Percentiles rank a stretch among this genome's conserved stretches.
Evolutionary conservation across 2,888 invertebrate genomes (phyloP).

Genomic region (Exephanes ischioxanthus): DNA sequence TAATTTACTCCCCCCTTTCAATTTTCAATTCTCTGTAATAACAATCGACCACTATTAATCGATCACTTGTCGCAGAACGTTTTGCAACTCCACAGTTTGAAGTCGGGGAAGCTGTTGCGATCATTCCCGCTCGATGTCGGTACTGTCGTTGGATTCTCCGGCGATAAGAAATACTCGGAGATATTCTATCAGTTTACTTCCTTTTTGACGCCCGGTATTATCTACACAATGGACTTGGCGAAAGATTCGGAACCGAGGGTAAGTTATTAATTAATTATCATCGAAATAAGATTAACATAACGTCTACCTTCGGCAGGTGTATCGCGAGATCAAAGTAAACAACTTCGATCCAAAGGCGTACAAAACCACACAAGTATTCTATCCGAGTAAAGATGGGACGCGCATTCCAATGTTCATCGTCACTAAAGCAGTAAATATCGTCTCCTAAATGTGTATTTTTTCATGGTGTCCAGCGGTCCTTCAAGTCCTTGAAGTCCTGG

Average conservation of each 20-base stretch:
- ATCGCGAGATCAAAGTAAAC: constrained; percentile 94
- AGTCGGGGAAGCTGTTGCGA: constrained; percentile 90
- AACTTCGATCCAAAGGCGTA: constrained; percentile 93
- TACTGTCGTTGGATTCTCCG: constrained; percentile 93
- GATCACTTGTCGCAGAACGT: constrained; percentile 88
- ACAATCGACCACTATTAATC: background rate
- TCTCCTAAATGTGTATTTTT: background rate
- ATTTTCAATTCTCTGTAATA: background rate
- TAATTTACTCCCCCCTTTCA: constrained; percentile 81
- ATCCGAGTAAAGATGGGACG: constrained; percentile 96
- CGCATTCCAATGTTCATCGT: constrained; percentile 98
- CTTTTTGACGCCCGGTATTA: constrained; percentile 95
- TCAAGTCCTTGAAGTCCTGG: background rate
- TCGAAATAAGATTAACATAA: background rate
- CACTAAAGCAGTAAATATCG: constrained; percentile 89
- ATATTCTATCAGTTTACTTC: constrained; percentile 98
- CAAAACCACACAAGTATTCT: constrained; percentile 96
- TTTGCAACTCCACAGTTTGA: constrained; percentile 92
- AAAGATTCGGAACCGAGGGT: constrained; percentile 86
- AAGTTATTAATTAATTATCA: constrained; percentile 43
- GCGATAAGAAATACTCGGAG: constrained; percentile 93
- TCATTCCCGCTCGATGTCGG: constrained; percentile 95
- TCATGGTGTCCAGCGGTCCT: background rate
- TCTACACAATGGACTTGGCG: constrained; percentile 94
- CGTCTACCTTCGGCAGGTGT: constrained; percentile 87